Base-by-base conservation (phyloP, 2,888 invertebrate species). In the Oscheius sp. region DNA sequence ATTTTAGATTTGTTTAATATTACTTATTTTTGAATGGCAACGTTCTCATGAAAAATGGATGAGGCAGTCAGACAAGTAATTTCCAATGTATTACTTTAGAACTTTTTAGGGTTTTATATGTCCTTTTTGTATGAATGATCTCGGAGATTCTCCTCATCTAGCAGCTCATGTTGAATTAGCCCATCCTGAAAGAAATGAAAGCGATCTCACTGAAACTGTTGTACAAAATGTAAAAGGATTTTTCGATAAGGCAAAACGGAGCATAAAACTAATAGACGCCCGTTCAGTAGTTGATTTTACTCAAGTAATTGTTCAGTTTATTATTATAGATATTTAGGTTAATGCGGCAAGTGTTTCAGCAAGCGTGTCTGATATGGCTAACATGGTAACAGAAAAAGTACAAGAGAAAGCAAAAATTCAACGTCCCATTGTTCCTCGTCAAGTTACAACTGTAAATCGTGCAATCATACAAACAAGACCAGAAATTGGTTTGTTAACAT, bases 41-140 rank as follows among this genome's bases (percentile, higher is more conserved):
- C n/a, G n/a, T n/a, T n/a, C n/a, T n/a, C n/a, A n/a, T n/a, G 20
- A n/a, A 41, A 22, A 41, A 66, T 66, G 66, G 49, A 44, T 6
- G 56, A 66, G 20, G 32, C 56, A 38, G 66, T 66, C n/a, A 41
- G 66, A 49, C 66, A 66, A 56, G 66, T 44, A 20, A n/a, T 17
- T 47, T 8, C 33, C 17, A 30, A 4, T 66, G 6, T 59, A 44
- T 17, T 26, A 4, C 14, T 41, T 2, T 14, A 30, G 9, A 20
- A 8, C n/a, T 17, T 32, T 73, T 45, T 95, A 96, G 87, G 96
- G 96, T 4, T 95, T 96, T 86, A 89, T 96, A 9, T 96, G 96
- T 87, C 95, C 96, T 0, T 93, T 95, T 82, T 96, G 96, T 85
- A 92, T 93, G 88, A 91, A 91, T 41, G 95, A 96, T 87, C 90